Percentiles rank a stretch among this genome's conserved stretches.
phyloP scores from a whole-genome alignment of 2,888 invertebrate species.

The Leistus spinibarbis region DNA sequence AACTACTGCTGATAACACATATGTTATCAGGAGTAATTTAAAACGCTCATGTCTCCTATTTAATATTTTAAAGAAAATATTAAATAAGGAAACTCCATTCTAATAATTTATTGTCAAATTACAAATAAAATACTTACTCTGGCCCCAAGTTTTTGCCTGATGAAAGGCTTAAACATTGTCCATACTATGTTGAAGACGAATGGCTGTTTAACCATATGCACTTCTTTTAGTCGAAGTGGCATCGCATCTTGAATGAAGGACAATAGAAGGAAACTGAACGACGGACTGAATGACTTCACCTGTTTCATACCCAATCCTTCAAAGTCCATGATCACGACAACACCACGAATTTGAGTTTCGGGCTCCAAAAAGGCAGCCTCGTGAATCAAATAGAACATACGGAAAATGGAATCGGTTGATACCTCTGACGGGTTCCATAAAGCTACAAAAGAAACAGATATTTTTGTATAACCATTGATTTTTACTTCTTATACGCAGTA shows the following conservation, averaged over 20 bases:
- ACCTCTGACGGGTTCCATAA: slow-evolving; percentile 79
- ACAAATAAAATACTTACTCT: slow-evolving; percentile 72
- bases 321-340: slow-evolving; percentile 84
- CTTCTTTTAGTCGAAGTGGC: slow-evolving; percentile 82
- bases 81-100: too few relatives aligned
- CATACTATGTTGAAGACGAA: slow-evolving; percentile 85
- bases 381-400: slow-evolving; percentile 81
- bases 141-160: slow-evolving; percentile 76
- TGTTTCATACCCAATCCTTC: slow-evolving; percentile 78
- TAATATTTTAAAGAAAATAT: too few relatives aligned
- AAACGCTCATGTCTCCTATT: too few relatives aligned
- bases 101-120: too few relatives aligned
- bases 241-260: slow-evolving; percentile 87
- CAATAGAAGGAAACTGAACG: slow-evolving; percentile 77
- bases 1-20: too few relatives aligned
- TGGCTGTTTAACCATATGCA: slow-evolving; percentile 86
- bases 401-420: slow-evolving; percentile 75
- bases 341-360: slow-evolving; percentile 80
- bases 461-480: neutral
- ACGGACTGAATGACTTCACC: slow-evolving; percentile 71
- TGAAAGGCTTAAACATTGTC: slow-evolving; percentile 83
- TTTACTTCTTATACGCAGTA: too few relatives aligned
- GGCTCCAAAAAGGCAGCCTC: slow-evolving; percentile 77
- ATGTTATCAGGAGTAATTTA: too few relatives aligned
- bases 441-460: slow-evolving; percentile 54